A percentile compares a stretch with the other conserved stretches of the same genome.
Conservation (phyloP, 2,797 vertebrate species). For the Thripadectes ignobilis region DNA sequence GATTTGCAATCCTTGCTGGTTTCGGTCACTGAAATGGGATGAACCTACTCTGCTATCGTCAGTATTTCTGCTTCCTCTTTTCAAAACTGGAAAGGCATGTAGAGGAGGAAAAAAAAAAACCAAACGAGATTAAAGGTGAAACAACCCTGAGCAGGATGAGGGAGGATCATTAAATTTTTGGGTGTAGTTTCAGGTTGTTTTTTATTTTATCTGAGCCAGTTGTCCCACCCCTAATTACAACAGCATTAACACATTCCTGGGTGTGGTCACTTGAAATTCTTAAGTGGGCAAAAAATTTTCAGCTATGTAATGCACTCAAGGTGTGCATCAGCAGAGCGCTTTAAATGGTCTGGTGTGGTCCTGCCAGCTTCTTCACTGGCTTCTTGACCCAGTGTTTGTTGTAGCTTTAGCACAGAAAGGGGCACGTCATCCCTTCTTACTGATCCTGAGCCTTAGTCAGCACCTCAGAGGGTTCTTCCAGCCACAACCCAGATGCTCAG, state of each 20-base stretch:
- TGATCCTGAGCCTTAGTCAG: background rate
- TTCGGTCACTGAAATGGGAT: background rate
- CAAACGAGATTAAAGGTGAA: background rate
- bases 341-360: background rate
- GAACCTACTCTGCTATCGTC: background rate
- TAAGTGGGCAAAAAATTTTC: slow-evolving; percentile 45
- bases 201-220: slow-evolving; percentile 60
- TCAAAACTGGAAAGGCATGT: background rate
- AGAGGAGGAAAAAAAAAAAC: background rate
- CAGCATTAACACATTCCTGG: slow-evolving; percentile 50
- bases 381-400: background rate
- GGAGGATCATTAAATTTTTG: slow-evolving; percentile 49
- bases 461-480: background rate
- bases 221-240: slow-evolving; percentile 53
- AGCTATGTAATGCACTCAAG: background rate
- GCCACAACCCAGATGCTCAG: background rate
- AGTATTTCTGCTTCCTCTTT: background rate
- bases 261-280: slow-evolving; percentile 45
- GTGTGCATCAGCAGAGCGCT: background rate
- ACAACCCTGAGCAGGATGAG: background rate
- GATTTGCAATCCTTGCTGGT: background rate
- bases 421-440: background rate
- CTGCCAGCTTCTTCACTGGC: background rate
- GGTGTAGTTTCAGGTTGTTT: slow-evolving; percentile 63
- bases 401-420: background rate